phyloP scores from a whole-genome alignment of 2,113 vertebrate species.

The Myotis yumanensis region DNA sequence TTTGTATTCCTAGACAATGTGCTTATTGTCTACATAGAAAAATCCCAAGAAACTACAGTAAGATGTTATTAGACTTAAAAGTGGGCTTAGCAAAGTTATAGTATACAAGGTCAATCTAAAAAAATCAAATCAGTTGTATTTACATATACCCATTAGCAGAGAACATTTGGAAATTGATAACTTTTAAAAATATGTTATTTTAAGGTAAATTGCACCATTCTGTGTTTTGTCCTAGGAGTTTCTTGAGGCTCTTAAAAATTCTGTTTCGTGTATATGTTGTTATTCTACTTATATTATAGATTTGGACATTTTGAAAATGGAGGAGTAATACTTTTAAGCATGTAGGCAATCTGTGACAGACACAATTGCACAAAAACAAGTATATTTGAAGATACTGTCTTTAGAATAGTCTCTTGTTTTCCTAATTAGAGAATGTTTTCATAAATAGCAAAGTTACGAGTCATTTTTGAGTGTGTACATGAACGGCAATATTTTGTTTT shows the following conservation, averaged over 20 bases:
- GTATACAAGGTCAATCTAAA: background rate
- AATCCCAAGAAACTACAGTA: background rate
- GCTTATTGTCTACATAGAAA: background rate
- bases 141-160: background rate
- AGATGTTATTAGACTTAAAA: background rate
- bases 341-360: background rate
- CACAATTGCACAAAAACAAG: background rate
- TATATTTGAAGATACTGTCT: background rate
- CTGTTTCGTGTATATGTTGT: background rate
- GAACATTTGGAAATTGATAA: background rate
- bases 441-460: background rate
- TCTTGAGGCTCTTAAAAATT: background rate
- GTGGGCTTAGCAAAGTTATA: background rate
- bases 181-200: background rate
- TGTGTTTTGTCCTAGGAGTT: background rate
- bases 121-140: background rate
- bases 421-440: background rate
- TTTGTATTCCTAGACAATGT: background rate
- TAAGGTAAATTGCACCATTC: background rate
- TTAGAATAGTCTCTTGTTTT: background rate
- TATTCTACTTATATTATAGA: background rate
- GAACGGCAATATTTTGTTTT: background rate
- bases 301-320: conserved; percentile 29
- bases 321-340: background rate
- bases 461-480: background rate